phyloP scores from a whole-genome alignment of 2,113 vertebrate species.

The Epinephelus cyanopodus region DNA sequence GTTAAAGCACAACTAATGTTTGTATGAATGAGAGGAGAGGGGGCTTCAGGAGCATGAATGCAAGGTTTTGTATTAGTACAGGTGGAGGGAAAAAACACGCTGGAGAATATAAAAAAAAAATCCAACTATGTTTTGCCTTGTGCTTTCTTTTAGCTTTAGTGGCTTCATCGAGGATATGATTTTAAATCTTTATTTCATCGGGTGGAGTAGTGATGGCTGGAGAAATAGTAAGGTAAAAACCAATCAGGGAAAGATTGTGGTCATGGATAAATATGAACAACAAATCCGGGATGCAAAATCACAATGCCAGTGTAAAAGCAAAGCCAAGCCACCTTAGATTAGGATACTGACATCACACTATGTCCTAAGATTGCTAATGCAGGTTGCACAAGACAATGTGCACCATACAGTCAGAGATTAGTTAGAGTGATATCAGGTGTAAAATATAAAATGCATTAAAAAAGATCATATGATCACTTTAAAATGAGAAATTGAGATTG shows the following conservation, averaged over 20 bases:
- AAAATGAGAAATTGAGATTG: no score
- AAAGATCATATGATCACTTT: no score
- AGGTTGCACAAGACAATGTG: neutral
- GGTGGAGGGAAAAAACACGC: neutral
- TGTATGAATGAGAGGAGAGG: slow-evolving; percentile 48
- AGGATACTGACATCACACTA: neutral
- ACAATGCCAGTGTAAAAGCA: neutral
- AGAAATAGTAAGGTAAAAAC: neutral
- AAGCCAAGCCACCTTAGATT: neutral
- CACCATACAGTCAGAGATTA: no score
- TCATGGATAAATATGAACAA: neutral
- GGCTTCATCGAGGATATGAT: neutral
- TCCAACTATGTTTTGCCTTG: neutral
- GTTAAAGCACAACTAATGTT: slow-evolving; percentile 53
- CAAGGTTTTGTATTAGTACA: slow-evolving; percentile 18
- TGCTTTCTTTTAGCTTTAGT: neutral
- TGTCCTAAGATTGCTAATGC: neutral
- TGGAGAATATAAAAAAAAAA: neutral
- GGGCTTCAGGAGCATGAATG: slow-evolving; percentile 44
- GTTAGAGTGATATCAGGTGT: no score
- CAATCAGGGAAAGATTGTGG: neutral
- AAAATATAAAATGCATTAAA: no score
- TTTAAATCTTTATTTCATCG: neutral
- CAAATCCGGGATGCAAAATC: neutral
- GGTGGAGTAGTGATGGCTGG: neutral